Evolutionary conservation across 2,113 vertebrate genomes (phyloP), one percentile per base, ranked within the genome.

Genomic region (Nothobranchius furzeri): DNA sequence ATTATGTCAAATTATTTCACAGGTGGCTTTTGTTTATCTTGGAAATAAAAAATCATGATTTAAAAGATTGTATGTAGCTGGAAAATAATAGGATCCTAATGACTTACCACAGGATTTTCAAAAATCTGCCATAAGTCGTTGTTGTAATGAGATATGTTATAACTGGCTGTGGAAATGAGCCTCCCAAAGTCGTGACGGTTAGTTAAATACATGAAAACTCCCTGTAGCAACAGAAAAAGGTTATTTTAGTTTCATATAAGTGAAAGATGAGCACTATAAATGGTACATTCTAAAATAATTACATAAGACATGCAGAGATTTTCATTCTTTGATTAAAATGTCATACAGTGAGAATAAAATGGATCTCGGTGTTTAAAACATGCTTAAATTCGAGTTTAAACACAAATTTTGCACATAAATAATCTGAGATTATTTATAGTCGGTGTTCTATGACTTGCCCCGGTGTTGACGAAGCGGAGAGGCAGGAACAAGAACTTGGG

Each of bases 91-190:
- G 37, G 42, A 59, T 54, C 24, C 7, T 79, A 63, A 68, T 60
- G 83, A 93, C 96, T 85, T 93, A 99, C 98, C 96, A 95, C 86
- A n/a, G 97, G 97, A 90, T 99, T 99, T 92, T 98, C 95, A 92
- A 96, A 99, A 80, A 99, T 97, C 90, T 99, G 96, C 98, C 98
- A 99, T 76, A 99, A 93, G 87, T 99, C 97, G 57, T 93, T 97
- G 92, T 98, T 95, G 85, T 95, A 95, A 88, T 96, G 96, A 50
- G 96, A 96, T 55, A 83, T 96, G 85, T 99, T 99, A 78, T 98
- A 99, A 93, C 96, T 98, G 75, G 96, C 96, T 60, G 95, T 95
- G 73, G 97, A 98, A 85, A 98, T 87, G 37, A 99, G 93, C 78
- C 98, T 95, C 92, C 98, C 98, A 84, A 99, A 99, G 69, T 98